phyloP scores from a whole-genome alignment of 2,888 invertebrate genomes.

The Plutella xylostella region DNA sequence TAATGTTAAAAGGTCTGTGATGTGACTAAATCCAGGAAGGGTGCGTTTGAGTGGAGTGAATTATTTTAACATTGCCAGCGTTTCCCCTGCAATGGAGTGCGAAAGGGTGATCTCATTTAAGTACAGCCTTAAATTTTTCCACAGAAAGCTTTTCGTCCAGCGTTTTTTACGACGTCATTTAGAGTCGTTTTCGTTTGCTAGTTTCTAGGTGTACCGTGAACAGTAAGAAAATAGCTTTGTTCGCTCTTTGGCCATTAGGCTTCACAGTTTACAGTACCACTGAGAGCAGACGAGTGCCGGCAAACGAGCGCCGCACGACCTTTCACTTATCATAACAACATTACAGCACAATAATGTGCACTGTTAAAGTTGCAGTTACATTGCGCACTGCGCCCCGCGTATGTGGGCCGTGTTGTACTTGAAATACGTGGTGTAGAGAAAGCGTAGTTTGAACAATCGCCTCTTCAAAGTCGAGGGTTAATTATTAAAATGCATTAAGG shows the following conservation, averaged over 20 bases:
- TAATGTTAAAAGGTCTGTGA: no score
- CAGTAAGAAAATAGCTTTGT: not conserved
- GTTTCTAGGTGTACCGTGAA: not conserved
- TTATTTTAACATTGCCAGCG: no score
- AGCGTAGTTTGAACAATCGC: not conserved
- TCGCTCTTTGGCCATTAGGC: not conserved
- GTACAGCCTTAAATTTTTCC: no score
- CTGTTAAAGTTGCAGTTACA: no score
- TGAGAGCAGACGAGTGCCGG: slow-evolving; percentile 24
- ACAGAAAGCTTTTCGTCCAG: not conserved
- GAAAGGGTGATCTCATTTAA: no score
- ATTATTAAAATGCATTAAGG: slow-evolving; percentile 64
- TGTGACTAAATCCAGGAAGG: no score
- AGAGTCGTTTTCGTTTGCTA: not conserved
- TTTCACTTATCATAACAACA: slow-evolving; percentile 16
- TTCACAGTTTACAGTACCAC: slow-evolving; percentile 2
- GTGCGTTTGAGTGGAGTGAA: no score
- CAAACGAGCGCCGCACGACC: slow-evolving; percentile 22
- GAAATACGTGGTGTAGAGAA: not conserved
- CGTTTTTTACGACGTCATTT: not conserved
- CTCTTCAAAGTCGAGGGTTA: slow-evolving; percentile 26
- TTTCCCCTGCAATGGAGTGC: no score
- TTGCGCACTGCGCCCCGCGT: not conserved
- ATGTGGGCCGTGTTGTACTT: not conserved
- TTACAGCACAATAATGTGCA: slow-evolving; percentile 3